A percentile compares a stretch with the other conserved stretches of the same genome.
Evolutionary conservation across 2,797 vertebrate genomes (phyloP).

Genomic region (Microctenopoma stevenorrisi): DNA sequence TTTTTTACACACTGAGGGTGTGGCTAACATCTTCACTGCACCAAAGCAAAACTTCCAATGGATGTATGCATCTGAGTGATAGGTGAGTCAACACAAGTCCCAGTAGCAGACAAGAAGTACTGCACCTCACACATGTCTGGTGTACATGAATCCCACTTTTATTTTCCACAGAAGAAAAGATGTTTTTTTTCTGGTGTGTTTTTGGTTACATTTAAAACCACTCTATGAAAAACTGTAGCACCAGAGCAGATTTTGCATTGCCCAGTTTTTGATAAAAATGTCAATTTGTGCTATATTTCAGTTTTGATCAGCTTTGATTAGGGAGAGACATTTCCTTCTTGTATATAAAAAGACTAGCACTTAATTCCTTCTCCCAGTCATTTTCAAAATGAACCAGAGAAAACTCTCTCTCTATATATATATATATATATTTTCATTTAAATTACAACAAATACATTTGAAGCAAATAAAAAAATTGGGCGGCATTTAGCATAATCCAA

Average conservation of each 20-base stretch:
- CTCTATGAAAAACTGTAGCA: constrained; percentile 84
- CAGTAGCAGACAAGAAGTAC: constrained; percentile 73
- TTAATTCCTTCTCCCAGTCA: constrained; percentile 78
- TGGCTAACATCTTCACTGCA: constrained; percentile 79
- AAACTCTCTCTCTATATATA: constrained; percentile 62
- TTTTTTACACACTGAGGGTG: constrained; percentile 62
- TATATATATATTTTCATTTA: constrained; percentile 67
- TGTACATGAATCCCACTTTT: constrained; percentile 83
- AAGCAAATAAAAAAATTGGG: constrained; percentile 78
- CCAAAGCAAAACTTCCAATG: constrained; percentile 69
- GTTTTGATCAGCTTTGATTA: constrained; percentile 71
- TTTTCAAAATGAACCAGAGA: constrained; percentile 79
- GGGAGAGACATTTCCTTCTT: constrained; percentile 68
- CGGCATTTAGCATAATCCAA: constrained; percentile 85
- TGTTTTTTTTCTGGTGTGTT: constrained; percentile 61
- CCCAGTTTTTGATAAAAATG: constrained; percentile 80
- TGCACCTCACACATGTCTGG: constrained; percentile 77
- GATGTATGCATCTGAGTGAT: constrained; percentile 40
- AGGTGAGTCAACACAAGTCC: constrained; percentile 47
- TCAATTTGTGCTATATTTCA: constrained; percentile 80
- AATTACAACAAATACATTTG: constrained; percentile 85
- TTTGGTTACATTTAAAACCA: constrained; percentile 82
- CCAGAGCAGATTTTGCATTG: constrained; percentile 81
- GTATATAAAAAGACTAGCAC: constrained; percentile 73
- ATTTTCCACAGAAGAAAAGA: constrained; percentile 79